Evolutionary conservation across 2,888 invertebrate genomes (phyloP).

Genomic region (Cephalotes varians): DNA sequence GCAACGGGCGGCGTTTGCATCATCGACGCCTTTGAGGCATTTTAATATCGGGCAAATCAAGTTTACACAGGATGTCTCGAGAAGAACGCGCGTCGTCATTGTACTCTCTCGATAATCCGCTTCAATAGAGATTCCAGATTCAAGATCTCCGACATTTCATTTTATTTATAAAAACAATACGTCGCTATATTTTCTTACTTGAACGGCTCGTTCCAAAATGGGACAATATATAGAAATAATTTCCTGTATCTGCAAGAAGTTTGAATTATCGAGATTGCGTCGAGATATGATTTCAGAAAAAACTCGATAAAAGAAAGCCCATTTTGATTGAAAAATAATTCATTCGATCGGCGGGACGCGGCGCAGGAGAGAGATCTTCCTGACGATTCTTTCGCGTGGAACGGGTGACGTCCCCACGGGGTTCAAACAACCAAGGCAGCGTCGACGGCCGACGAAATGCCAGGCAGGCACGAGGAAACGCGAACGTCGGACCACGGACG

Average conservation of each 20-base stretch:
- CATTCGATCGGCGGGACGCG: background rate
- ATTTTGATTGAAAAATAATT: background rate
- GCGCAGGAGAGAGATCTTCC: background rate
- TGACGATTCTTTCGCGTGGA: conserved; percentile 17
- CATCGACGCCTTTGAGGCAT: conserved; percentile 40
- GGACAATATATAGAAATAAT: background rate
- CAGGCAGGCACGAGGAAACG: conserved; percentile 58
- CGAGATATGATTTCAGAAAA: background rate
- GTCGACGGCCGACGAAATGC: conserved; percentile 61
- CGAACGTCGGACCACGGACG: conserved; percentile 84
- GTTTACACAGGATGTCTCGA: conserved; percentile 22
- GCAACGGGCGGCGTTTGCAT: conserved; percentile 44
- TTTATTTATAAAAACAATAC: background rate
- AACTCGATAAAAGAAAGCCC: background rate
- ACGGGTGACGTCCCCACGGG: conserved; percentile 27
- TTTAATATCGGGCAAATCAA: conserved; percentile 37
- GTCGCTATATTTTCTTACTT: background rate
- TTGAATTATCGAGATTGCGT: background rate
- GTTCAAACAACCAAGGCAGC: conserved; percentile 38
- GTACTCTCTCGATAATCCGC: background rate
- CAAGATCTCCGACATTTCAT: background rate
- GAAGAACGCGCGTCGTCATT: background rate
- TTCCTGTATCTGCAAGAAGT: background rate
- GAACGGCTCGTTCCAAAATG: background rate
- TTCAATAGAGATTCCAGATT: background rate